A percentile compares a stretch with the other conserved stretches of the same genome.
These are phyloP conservation scores for Chaunax sp. DNA, from an alignment of 2,797 vertebrate species.

Conservation along the genomic window DNA sequence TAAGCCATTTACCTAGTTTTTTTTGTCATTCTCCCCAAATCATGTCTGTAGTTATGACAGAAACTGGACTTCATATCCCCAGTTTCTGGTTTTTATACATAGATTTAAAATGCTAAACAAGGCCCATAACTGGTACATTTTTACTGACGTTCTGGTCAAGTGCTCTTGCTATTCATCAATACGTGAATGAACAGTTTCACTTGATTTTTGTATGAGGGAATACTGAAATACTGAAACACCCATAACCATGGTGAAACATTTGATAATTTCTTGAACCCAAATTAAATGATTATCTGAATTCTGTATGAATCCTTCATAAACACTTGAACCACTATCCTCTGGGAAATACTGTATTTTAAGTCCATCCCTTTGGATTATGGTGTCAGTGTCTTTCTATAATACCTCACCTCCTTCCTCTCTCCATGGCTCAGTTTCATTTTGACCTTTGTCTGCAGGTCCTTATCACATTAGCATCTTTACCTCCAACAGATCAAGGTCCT, in stretches of 20 bases:
- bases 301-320: background rate
- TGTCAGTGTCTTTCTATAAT: background rate
- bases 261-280: background rate
- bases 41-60: background rate
- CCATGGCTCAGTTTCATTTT: constrained; percentile 38
- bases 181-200: too few relatives aligned
- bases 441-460: constrained; percentile 43
- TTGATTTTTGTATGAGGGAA: background rate
- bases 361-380: constrained; percentile 24
- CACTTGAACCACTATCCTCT: background rate
- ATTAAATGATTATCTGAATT: background rate
- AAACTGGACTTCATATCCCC: background rate
- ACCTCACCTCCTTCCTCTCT: too few relatives aligned
- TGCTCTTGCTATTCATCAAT: background rate
- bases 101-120: background rate
- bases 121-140: background rate
- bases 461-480: constrained; percentile 52
- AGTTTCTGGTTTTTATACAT: background rate
- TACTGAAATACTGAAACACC: background rate
- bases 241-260: background rate
- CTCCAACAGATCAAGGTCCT: constrained; percentile 30
- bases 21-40: background rate
- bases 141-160: background rate
- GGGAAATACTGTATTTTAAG: background rate
- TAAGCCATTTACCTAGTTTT: background rate